Evolutionary conservation across 2,113 vertebrate species (phyloP).

Genomic region (Psammodynastes pulverulentus): DNA sequence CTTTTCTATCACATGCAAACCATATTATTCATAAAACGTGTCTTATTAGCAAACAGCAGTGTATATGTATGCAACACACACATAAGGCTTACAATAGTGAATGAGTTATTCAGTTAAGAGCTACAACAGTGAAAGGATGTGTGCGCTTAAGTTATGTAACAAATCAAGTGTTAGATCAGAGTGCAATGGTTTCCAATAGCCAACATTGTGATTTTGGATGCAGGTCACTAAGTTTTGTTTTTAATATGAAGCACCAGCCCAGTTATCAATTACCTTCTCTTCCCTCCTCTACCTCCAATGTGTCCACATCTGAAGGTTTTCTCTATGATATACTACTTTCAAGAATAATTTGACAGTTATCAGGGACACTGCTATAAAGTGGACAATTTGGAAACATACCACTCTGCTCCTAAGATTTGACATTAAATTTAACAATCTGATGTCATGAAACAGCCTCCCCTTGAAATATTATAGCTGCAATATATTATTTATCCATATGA

Average conservation of each 20-base stretch:
- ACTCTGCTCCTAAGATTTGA: not conserved
- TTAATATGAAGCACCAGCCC: not conserved
- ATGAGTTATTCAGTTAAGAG: not conserved
- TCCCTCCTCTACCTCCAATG: not conserved
- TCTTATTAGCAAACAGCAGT: slow-evolving; percentile 42
- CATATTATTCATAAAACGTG: slow-evolving; percentile 32
- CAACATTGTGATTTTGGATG: not conserved
- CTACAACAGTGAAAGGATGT: not conserved
- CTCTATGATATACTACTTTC: not conserved
- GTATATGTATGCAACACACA: too few species aligned
- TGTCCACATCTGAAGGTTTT: not conserved
- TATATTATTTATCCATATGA: not conserved
- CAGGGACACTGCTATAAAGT: not conserved
- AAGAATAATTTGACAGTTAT: not conserved
- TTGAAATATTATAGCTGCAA: not conserved
- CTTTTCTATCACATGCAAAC: not conserved
- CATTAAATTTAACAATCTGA: not conserved
- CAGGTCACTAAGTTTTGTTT: not conserved
- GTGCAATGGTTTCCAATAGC: not conserved
- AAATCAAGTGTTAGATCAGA: not conserved
- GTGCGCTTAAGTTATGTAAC: not conserved
- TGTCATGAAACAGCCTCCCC: not conserved
- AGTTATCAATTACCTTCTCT: not conserved
- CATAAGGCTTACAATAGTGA: slow-evolving; percentile 26
- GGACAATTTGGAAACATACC: not conserved